Evolutionary conservation across 2,888 invertebrate species (phyloP), one percentile per base, ranked within the genome.

Genomic region (Cordilura impudica): DNA sequence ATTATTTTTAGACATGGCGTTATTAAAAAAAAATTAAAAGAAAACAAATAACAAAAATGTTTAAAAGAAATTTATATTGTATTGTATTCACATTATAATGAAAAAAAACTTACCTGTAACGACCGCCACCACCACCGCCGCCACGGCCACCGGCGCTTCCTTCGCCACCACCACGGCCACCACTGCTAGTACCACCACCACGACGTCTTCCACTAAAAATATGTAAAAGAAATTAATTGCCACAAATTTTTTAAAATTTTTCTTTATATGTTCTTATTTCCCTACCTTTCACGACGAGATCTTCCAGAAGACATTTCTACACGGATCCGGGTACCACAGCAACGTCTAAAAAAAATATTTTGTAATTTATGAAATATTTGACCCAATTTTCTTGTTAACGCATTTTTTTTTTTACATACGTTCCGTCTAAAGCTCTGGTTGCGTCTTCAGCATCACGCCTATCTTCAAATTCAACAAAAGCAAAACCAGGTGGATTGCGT

Each of bases 231-330:
- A n/a, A n/a, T n/a, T n/a, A n/a, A n/a, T n/a, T n/a, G n/a, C n/a
- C n/a, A n/a, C n/a, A n/a, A n/a, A n/a, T n/a, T n/a, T n/a, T n/a
- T n/a, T n/a, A n/a, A n/a, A n/a, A n/a, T n/a, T n/a, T n/a, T n/a
- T n/a, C n/a, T n/a, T n/a, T n/a, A n/a, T n/a, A n/a, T n/a, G n/a
- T n/a, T n/a, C n/a, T n/a, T n/a, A n/a, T n/a, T n/a, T n/a, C n/a
- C n/a, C n/a, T n/a, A n/a, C n/a, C 93, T 94, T 70, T 94, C 95
- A 83, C 93, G 93, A 63, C 96, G 92, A 61, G 95, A 95, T 84
- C 96, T 92, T 0, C 97, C 97, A 81, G 95, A 96, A 0, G 97
- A 97, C 97, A 97, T 97, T 91, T 97, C 97, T 14, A 97, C 97
- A 79, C 97, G 93, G 65, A 97, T 95, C 86, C 97, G 93, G 26